phyloP scores from a whole-genome alignment of 1,140 invertebrate genomes.

The Agrilus planipennis region DNA sequence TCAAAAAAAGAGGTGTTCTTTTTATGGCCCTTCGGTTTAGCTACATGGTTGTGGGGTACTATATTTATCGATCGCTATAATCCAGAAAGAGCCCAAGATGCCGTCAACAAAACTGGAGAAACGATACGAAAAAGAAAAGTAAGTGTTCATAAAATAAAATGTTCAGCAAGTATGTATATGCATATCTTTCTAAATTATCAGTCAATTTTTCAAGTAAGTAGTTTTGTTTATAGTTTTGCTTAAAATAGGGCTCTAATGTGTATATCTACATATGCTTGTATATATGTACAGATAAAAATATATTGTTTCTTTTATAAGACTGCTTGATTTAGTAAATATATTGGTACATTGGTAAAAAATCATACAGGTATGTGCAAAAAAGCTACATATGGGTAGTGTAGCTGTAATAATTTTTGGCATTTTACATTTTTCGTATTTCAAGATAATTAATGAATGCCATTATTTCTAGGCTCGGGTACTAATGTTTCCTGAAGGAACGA shows the following conservation, averaged over 20 bases:
- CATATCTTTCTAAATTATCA: background rate
- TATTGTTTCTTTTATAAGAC: too few species aligned
- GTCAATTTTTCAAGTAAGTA: background rate
- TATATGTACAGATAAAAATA: too few species aligned
- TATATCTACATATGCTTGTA: too few species aligned
- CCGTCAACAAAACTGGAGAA: conserved; percentile 60
- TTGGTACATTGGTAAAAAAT: background rate
- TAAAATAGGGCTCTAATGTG: background rate
- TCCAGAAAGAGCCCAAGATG: conserved; percentile 50
- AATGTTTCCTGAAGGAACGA: conserved; percentile 70
- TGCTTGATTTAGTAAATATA: background rate
- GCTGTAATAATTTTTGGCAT: too few species aligned
- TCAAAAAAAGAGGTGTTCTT: conserved; percentile 75
- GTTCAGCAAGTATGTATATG: background rate
- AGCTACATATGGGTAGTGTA: too few species aligned
- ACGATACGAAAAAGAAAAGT: conserved; percentile 41
- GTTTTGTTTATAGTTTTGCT: conserved; percentile 6
- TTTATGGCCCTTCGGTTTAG: conserved; percentile 70
- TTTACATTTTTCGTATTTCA: conserved; percentile 1
- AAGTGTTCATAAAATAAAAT: too few species aligned
- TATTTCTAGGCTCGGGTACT: conserved; percentile 50
- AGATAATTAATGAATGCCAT: background rate
- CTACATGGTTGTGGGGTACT: conserved; percentile 73
- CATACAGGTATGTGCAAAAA: too few species aligned
- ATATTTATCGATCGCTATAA: conserved; percentile 75